Percentiles rank a stretch among this genome's conserved stretches.
Evolutionary conservation across 2,888 invertebrate genomes (phyloP).

Genomic region (Drosophila multiciliata): DNA sequence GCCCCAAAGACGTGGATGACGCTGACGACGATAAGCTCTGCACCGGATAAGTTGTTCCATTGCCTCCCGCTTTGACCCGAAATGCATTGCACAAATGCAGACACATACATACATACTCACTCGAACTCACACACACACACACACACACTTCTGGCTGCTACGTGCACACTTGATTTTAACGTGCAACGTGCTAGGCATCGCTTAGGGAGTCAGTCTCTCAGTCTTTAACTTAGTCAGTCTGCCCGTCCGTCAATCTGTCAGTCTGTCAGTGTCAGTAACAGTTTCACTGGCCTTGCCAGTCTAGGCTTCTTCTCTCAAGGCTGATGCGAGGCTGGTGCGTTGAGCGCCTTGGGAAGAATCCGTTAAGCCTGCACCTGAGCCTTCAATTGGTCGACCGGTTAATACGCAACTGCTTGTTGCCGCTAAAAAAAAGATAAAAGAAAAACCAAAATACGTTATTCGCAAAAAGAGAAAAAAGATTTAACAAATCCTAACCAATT

Average conservation of each 20-base stretch:
- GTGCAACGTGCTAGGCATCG: slow-evolving; percentile 29
- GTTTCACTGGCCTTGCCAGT: slow-evolving; percentile 5
- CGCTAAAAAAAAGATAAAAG: not conserved
- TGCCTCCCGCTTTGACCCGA: slow-evolving; percentile 3
- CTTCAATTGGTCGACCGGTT: slow-evolving; percentile 32
- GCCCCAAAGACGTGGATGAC: slow-evolving; percentile 45
- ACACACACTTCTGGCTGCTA: slow-evolving; percentile 24
- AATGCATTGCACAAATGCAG: slow-evolving; percentile 26
- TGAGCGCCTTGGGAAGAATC: slow-evolving; percentile 48
- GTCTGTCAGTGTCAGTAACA: not conserved
- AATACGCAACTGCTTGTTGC: slow-evolving; percentile 27
- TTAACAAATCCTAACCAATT: not conserved
- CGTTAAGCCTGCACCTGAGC: slow-evolving; percentile 56
- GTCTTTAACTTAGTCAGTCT: not conserved
- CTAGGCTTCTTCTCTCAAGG: slow-evolving; percentile 39
- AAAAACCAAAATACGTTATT: slow-evolving; percentile 6
- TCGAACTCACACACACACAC: not conserved
- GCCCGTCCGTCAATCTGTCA: not conserved
- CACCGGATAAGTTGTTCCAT: slow-evolving; percentile 45
- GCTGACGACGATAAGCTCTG: slow-evolving; percentile 48
- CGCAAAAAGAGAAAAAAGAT: not conserved
- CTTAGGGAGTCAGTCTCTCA: slow-evolving; percentile 2
- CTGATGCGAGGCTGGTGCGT: slow-evolving; percentile 37
- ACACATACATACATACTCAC: not conserved
- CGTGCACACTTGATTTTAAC: slow-evolving; percentile 56